phyloP scores from a whole-genome alignment of 2,888 invertebrate genomes.

The Noctua comes region DNA sequence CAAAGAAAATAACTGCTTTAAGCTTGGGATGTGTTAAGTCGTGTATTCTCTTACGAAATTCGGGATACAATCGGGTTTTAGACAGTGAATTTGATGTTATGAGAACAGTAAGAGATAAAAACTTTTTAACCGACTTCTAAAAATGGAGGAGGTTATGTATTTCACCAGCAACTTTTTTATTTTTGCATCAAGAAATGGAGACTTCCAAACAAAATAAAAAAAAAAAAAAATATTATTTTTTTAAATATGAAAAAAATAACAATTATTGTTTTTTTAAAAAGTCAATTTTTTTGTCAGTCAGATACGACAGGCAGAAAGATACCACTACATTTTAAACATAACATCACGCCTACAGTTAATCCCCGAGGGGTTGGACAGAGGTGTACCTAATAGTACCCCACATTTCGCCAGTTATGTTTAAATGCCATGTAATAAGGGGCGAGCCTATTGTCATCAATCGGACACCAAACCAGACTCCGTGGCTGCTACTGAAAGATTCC shows the following conservation, averaged over 20 bases:
- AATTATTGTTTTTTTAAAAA: too few relatives aligned
- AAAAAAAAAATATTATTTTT: too few relatives aligned
- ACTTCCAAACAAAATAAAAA: too few relatives aligned
- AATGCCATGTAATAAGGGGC: not conserved
- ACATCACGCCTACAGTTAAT: not conserved
- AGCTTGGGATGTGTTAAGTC: slow-evolving; percentile 24
- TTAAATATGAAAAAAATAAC: too few relatives aligned
- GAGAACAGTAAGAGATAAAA: not conserved
- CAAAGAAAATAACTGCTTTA: slow-evolving; percentile 57
- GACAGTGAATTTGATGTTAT: not conserved
- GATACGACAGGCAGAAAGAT: too few relatives aligned
- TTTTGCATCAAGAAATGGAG: too few relatives aligned
- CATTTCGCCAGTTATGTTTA: not conserved
- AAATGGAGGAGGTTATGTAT: too few relatives aligned
- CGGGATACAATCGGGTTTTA: not conserved
- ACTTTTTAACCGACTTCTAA: too few relatives aligned
- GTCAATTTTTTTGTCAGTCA: too few relatives aligned
- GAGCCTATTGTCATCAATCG: not conserved
- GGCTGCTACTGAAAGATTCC: not conserved
- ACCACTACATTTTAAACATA: too few relatives aligned
- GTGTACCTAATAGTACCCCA: not conserved
- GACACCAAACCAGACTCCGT: not conserved
- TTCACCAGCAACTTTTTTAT: too few relatives aligned
- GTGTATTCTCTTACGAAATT: slow-evolving; percentile 1
- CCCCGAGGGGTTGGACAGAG: not conserved